Base-by-base conservation (phyloP, 2,888 invertebrate genomes). In the Drosophila kambysellisi region DNA sequence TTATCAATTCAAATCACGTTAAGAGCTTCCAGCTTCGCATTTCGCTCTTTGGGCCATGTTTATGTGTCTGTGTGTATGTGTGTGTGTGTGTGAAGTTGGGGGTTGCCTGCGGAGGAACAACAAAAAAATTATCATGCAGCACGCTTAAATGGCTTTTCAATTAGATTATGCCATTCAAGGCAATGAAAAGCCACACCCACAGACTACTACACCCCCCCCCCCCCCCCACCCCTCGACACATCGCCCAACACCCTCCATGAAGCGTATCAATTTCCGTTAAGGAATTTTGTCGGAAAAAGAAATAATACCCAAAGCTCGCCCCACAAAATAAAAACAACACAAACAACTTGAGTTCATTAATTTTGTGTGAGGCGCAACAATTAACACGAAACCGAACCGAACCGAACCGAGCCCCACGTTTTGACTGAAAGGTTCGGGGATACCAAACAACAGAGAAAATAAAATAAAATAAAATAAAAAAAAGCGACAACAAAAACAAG, bases 81-180 rank as follows among this genome's bases (percentile, higher is more conserved):
- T 30, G 37, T 32, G 53, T 15, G 30, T 33, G 29, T 15, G 46
- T 9, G 37, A 50, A 35, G 58, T 8, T 25, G 35, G 29, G 12
- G 11, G 33, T 51, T 20, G 52, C 66, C 35, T 37, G 52, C 48
- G 68, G 69, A n/a, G 33, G 33, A 70, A 59, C n/a, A 57, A 56
- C 57, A 71, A 77, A 76, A 46, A 86, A 90, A 90, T 88, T 88
- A 86, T 88, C 86, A 88, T 88, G 81, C 90, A 80, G 80, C 87
- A 83, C 90, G 90, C 88, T 83, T 88, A 88, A 88, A 88, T 88
- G 87, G 88, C 87, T 88, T 88, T 88, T 88, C 88, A 88, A 88
- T 88, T 88, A 90, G 90, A 88, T 88, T 88, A 88, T 88, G 88
- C 88, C 90, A 90, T 90, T 89, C 74, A 76, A 78, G 80, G 76